Percentiles rank a stretch among this genome's conserved stretches.
Conservation (phyloP, 2,888 invertebrate genomes). For the Ariolimax columbianus region DNA sequence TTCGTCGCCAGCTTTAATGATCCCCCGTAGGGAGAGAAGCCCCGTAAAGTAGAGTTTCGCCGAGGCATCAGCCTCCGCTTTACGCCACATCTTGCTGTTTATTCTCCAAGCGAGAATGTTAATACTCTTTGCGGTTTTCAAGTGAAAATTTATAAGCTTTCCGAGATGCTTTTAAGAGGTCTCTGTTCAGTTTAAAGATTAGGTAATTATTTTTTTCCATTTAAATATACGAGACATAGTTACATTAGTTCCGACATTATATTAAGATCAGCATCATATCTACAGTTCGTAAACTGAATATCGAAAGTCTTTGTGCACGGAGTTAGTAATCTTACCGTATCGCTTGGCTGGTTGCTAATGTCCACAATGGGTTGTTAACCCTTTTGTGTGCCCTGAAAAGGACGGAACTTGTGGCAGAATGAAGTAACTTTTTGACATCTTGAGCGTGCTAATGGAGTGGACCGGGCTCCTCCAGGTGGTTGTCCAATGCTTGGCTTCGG, state of each 20-base stretch:
- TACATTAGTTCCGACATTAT: background rate
- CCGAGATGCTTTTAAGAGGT: background rate
- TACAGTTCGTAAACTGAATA: background rate
- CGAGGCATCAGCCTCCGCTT: constrained; percentile 15
- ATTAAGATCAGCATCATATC: background rate
- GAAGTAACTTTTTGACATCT: no score
- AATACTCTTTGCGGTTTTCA: constrained; percentile 43
- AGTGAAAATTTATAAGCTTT: constrained; percentile 40
- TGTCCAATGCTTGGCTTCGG: no score
- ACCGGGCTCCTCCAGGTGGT: no score
- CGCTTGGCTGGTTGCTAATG: no score
- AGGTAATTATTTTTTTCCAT: background rate
- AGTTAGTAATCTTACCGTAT: no score
- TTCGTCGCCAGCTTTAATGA: constrained; percentile 35
- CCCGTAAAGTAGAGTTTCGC: constrained; percentile 39
- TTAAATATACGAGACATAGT: no score
- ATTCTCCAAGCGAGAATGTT: constrained; percentile 22
- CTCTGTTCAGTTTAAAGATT: constrained; percentile 10
- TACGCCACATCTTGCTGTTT: constrained; percentile 4
- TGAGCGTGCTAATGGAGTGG: no score
- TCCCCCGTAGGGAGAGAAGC: constrained; percentile 26
- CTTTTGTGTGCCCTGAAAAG: no score
- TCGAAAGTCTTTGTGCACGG: no score
- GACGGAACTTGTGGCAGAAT: no score
- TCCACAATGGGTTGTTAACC: no score